Percentiles rank a stretch among this genome's conserved stretches.
These are phyloP conservation scores for Vanacampus margaritifer DNA, from an alignment of 2,113 vertebrate genomes.

Conservation along the genomic window DNA sequence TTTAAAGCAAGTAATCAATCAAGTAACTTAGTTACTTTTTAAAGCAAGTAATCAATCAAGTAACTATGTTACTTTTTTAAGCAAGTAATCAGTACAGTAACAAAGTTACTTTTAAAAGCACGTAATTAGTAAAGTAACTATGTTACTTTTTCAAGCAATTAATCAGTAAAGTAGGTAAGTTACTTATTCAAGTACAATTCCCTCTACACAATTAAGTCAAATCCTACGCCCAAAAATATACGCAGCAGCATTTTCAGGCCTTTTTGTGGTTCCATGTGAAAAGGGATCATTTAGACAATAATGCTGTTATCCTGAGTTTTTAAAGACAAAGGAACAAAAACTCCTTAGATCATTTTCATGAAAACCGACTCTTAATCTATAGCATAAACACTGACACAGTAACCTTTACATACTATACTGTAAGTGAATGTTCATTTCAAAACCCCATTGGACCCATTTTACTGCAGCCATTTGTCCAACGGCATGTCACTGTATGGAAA, in stretches of 20 bases:
- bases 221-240: neutral
- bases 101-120: no score
- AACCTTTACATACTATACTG: slow-evolving; percentile 16
- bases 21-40: no score
- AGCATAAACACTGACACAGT: neutral
- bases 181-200: no score
- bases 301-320: neutral
- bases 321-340: neutral
- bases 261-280: neutral
- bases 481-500: slow-evolving; percentile 14
- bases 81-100: no score
- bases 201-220: neutral
- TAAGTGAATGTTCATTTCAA: slow-evolving; percentile 44
- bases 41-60: no score
- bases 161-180: no score
- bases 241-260: no score
- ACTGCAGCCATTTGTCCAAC: slow-evolving; percentile 24
- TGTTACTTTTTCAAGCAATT: no score
- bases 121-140: no score
- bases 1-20: no score
- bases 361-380: neutral
- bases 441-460: slow-evolving; percentile 28
- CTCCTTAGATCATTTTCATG: neutral
- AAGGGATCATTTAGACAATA: neutral
- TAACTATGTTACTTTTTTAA: no score